phyloP scores from a whole-genome alignment of 2,797 vertebrate genomes.

The Lepidocolaptes lacrymiger region DNA sequence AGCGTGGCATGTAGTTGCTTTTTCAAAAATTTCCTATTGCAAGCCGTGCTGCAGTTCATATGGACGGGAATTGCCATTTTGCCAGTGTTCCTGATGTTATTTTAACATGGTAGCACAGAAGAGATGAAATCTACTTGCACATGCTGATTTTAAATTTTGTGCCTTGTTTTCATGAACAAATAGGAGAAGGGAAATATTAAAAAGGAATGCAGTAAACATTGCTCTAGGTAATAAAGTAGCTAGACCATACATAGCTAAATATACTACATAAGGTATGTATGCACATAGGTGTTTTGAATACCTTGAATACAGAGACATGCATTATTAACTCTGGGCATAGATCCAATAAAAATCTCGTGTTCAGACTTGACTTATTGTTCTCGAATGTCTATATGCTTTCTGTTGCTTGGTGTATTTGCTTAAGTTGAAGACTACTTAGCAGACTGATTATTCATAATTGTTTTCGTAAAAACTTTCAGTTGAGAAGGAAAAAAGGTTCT shows the following conservation, averaged over 20 bases:
- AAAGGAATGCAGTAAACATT: neutral
- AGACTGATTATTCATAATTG: neutral
- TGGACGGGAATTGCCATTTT: neutral
- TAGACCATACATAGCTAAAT: fast-evolving
- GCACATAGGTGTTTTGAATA: neutral
- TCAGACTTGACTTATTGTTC: neutral
- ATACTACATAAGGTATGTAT: fast-evolving
- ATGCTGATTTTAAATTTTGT: neutral
- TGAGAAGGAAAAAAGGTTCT: neutral
- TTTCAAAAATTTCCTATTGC: neutral
- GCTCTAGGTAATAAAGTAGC: neutral
- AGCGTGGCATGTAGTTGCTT: fast-evolving
- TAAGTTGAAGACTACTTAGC: neutral
- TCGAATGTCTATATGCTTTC: neutral
- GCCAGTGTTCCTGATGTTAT: neutral
- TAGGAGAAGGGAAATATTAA: neutral
- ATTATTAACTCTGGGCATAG: neutral
- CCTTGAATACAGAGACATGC: neutral
- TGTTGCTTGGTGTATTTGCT: neutral
- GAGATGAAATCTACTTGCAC: neutral
- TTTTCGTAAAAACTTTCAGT: neutral
- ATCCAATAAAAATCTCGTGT: neutral
- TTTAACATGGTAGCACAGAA: neutral
- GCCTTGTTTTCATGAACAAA: neutral
- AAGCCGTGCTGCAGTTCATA: neutral